These are phyloP conservation scores for Cerastoderma edule DNA, from an alignment of 2,888 invertebrate species.

Conservation along the genomic window DNA sequence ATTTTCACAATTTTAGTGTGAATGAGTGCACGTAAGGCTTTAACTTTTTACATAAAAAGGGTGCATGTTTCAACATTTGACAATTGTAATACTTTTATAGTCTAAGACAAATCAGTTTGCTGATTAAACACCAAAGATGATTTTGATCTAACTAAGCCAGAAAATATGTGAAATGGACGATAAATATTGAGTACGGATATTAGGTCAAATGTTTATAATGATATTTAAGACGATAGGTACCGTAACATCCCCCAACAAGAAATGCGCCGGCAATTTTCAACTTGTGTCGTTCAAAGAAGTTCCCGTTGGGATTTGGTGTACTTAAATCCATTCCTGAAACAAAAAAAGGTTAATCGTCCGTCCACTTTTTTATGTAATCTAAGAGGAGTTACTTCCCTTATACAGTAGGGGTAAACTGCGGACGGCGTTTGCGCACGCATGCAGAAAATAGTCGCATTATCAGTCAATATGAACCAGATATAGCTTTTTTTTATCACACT, in stretches of 20 bases:
- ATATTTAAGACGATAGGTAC: not conserved
- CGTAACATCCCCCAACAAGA: conserved; percentile 10
- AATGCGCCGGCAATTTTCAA: conserved; percentile 2
- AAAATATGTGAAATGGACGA: not conserved
- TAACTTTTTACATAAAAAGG: not conserved
- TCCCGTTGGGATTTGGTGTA: not conserved
- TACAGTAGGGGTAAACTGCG: too few species aligned
- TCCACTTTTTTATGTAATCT: too few species aligned
- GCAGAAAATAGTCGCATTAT: too few species aligned
- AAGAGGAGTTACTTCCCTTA: too few species aligned
- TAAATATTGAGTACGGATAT: not conserved
- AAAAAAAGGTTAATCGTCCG: too few species aligned
- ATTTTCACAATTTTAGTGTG: too few species aligned
- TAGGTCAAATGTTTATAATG: not conserved
- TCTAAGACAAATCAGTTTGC: not conserved
- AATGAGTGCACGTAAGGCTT: not conserved
- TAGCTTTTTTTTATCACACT: too few species aligned
- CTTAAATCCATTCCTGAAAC: not conserved
- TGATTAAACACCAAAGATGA: not conserved
- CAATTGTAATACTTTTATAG: not conserved
- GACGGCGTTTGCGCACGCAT: too few species aligned
- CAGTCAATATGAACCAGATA: too few species aligned
- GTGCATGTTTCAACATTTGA: not conserved
- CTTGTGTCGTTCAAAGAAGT: conserved; percentile 13
- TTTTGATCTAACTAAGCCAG: not conserved